Conservation (phyloP, 2,113 vertebrate species). For the Forbesichthys agassizii region DNA sequence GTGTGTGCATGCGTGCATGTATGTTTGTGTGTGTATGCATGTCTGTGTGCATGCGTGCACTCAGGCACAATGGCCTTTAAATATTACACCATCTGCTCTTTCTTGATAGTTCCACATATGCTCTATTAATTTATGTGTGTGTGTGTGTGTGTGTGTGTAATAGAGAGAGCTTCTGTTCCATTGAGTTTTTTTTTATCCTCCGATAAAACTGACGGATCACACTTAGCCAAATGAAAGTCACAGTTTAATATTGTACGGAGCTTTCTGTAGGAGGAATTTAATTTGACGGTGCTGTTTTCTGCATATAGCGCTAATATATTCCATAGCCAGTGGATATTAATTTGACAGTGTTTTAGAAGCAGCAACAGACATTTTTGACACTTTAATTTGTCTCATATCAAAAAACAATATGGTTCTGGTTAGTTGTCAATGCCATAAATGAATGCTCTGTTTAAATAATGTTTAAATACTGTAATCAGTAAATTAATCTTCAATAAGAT, state of each 20-base stretch:
- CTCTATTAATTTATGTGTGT: slow-evolving; percentile 1
- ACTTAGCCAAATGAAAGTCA: no score
- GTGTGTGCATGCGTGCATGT: background rate
- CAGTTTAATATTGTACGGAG: background rate
- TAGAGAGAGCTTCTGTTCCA: background rate
- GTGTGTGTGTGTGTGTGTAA: slow-evolving; percentile 1
- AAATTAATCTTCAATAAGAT: no score
- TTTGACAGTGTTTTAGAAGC: background rate
- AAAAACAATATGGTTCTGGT: background rate
- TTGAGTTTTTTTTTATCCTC: background rate
- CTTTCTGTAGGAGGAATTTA: no score
- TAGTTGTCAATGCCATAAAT: background rate
- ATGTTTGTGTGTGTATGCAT: background rate
- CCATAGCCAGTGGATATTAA: background rate
- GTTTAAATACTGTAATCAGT: no score
- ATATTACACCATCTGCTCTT: slow-evolving; percentile 7
- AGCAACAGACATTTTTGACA: background rate
- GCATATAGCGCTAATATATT: background rate
- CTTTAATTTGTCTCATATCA: background rate
- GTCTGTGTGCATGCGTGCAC: slow-evolving; percentile 20
- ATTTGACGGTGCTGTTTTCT: background rate
- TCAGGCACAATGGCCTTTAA: background rate
- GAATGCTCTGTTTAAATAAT: background rate
- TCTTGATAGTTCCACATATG: background rate
- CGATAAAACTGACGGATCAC: no score